Base-by-base conservation (phyloP, 2,888 invertebrate genomes). In the Hoplodrina ambigua region DNA sequence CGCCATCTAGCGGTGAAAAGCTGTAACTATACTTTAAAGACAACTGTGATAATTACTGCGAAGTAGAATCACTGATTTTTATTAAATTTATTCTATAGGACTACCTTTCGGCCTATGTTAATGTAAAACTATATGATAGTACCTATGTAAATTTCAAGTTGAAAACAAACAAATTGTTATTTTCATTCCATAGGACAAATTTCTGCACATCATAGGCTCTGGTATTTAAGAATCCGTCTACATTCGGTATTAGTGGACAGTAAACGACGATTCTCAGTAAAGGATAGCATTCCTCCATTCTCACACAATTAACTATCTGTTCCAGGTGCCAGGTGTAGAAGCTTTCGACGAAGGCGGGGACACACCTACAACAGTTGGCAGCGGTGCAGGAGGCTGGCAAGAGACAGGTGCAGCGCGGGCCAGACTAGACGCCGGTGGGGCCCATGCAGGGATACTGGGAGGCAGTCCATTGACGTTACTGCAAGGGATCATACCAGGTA, bases 401-500 rank as follows among this genome's bases (percentile, higher is more conserved):
- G 84, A 85, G 41, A 70, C 85, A 17, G 80, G 83, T 46, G 84
- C 80, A 30, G 94, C 92, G 78, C 88, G 90, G 37, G 95, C 93
- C 68, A 85, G 93, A 60, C 90, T 94, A 4, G 90, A 92, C 75
- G 91, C 90, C 69, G 90, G 92, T 81, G 93, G 93, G 52, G 90
- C 91, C n/a, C 92, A 94, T 81, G 93, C 93, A 0, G 93, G 96
- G 60, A 91, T 96, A 76, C 96, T 96, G 78, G 96, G 96, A 0
- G 97, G 97, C 81, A 97, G 97, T 88, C 97, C 97, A 10, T 96
- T 97, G 49, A 97, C 97, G 0, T 89, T 98, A 77, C 94, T 98
- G 59, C 98, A 97, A 87, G 98, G 98, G 49, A 98, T 98, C 80
- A 96, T 98, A 88, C 98, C 98, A 93, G 98, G 98, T 98, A 86